Evolutionary conservation across 2,888 invertebrate species (phyloP), one percentile per base, ranked within the genome.

Genomic region (Penaeus monodon): DNA sequence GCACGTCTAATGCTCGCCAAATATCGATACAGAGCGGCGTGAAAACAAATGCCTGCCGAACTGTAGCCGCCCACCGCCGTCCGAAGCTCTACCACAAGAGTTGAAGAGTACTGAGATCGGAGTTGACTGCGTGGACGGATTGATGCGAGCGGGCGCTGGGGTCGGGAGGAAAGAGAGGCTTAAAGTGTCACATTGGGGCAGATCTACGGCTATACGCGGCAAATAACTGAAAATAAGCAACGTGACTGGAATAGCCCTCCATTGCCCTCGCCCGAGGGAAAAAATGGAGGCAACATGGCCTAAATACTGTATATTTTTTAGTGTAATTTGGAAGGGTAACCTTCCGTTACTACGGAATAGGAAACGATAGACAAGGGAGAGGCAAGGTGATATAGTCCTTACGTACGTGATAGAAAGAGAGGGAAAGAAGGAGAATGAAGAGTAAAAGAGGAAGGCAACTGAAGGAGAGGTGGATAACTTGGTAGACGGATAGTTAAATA

Each of bases 181-280:
- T 85, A 83, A 85, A 88, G 85, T 88, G 88, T 88, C 88, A 88
- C 88, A 88, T 88, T 88, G 88, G 85, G 79, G 82, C 85, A 88
- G 88, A 88, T 88, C 88, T 88, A 88, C 88, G 85, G 88, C 85
- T 81, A 88, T 81, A 85, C 85, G 85, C 88, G 88, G 88, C 88
- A 88, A 88, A 88, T 88, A 88, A 88, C 88, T 85, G 88, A 88
- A 88, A 88, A 88, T 88, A 88, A 88, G 88, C 88, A 85, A 85
- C 88, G 88, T 88, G 88, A 88, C 88, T 83, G 81, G 88, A 85
- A 88, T 88, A 86, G 81, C 81, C 80, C 76, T 76, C 86, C 77
- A 81, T 81, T 86, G 86, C 86, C 86, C 86, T 38, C 27, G 81
- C 65, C 65, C 49, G 84, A 68, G 65, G 77, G 65, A 78, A 78